phyloP scores from a whole-genome alignment of 2,888 invertebrate genomes.

The Scaptomyza cyrtandrae region DNA sequence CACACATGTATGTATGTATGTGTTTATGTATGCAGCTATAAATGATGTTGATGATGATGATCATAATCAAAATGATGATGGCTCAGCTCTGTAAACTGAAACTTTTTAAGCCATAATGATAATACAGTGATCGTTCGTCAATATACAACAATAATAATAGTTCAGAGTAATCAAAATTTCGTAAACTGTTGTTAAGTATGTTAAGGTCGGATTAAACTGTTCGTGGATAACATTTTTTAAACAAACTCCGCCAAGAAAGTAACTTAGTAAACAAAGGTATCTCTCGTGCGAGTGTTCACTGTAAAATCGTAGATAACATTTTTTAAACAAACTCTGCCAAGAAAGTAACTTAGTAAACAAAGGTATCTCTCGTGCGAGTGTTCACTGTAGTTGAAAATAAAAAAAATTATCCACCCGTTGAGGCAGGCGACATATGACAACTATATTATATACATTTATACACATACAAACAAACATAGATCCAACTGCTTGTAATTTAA shows the following conservation, averaged over 20 bases:
- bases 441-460: neutral
- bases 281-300: no score
- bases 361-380: neutral
- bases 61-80: slow-evolving; percentile 9
- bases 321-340: no score
- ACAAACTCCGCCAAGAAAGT: no score
- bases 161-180: neutral
- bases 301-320: no score
- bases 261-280: no score
- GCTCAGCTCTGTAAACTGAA: slow-evolving; percentile 14
- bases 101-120: slow-evolving; percentile 14
- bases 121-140: slow-evolving; percentile 1
- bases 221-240: no score
- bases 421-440: slow-evolving; percentile 21
- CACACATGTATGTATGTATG: neutral
- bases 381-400: slow-evolving; percentile 15
- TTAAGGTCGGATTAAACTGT: no score
- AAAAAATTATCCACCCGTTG: slow-evolving; percentile 11
- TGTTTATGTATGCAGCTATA: neutral
- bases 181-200: no score
- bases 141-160: neutral
- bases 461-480: neutral
- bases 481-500: slow-evolving; percentile 18
- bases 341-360: no score
- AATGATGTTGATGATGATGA: neutral